These are phyloP conservation scores for Merodon equestris DNA, from an alignment of 2,888 invertebrate species.

Conservation along the genomic window DNA sequence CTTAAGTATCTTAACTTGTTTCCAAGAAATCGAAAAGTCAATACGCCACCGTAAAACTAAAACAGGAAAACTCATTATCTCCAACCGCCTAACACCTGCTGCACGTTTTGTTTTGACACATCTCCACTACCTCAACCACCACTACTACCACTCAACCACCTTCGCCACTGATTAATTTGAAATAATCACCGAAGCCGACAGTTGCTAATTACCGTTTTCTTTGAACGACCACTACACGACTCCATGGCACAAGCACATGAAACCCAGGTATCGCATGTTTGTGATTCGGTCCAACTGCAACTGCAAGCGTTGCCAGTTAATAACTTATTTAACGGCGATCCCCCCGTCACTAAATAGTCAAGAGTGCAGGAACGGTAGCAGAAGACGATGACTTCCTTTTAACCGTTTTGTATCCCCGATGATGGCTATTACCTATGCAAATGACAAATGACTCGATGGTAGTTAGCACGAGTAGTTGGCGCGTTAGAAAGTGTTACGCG, in stretches of 20 bases:
- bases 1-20: too few relatives aligned
- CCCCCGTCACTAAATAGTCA: slow-evolving; percentile 41
- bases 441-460: slow-evolving; percentile 61
- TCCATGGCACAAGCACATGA: slow-evolving; percentile 14
- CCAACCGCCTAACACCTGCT: slow-evolving; percentile 18
- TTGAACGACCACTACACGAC: slow-evolving; percentile 25
- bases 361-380: slow-evolving; percentile 16
- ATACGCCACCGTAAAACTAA: not conserved
- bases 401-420: slow-evolving; percentile 32
- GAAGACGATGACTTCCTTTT: slow-evolving; percentile 59
- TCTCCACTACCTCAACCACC: too few relatives aligned
- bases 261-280: too few relatives aligned
- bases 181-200: slow-evolving; percentile 41
- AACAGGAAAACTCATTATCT: slow-evolving; percentile 1
- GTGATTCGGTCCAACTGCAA: too few relatives aligned
- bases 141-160: too few relatives aligned
- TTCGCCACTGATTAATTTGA: slow-evolving; percentile 53
- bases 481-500: slow-evolving; percentile 65
- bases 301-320: slow-evolving; percentile 31
- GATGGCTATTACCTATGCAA: slow-evolving; percentile 65
- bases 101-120: slow-evolving; percentile 17
- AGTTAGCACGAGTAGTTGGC: slow-evolving; percentile 36
- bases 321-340: slow-evolving; percentile 57
- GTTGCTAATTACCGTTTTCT: slow-evolving; percentile 48
- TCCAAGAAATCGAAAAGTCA: not conserved